Base-by-base conservation (phyloP, 2,113 vertebrate genomes). In the Thunnus maccoyii region DNA sequence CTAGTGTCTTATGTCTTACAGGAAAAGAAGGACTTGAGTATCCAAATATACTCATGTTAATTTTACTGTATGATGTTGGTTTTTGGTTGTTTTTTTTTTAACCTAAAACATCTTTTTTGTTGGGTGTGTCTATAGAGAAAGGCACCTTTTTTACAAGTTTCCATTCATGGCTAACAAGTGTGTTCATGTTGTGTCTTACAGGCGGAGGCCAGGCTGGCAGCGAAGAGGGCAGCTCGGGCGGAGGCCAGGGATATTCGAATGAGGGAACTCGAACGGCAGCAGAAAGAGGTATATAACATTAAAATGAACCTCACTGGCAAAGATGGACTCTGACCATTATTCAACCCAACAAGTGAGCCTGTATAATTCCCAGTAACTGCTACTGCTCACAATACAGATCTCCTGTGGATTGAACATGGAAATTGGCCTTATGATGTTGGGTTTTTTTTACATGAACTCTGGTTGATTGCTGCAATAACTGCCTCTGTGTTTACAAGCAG, bases 161-260 rank as follows among this genome's bases (percentile, higher is more conserved):
- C 41, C 60, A 11, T 44, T 63, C 55, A 20, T 67, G 69, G 10
- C 84, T 91, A 78, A 93, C 83, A 62, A 70, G 69, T 88, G 72
- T 88, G 44, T 82, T 91, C 82, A 79, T 91, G 71, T 78, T 89
- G 11, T 89, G 17, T 89, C 64, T 89, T 58, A 66, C 89, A 99
- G 98, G 98, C 98, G 16, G 98, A 99, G 95, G 98, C 98, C 76
- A 96, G 98, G 82, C 95, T 99, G 73, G 98, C 98, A 80, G 98
- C 98, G 8, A 99, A 98, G 87, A 94, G 98, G 63, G 98, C 98
- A 12, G 98, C 98, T 44, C 96, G 98, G 70, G 98, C 98, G 25
- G 98, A 99, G 93, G 98, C 98, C 65, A 96, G 98, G 89, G 98
- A 99, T 83, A 99, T 99, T 82, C 97, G 98, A 61, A 99, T 99